phyloP scores from a whole-genome alignment of 2,113 vertebrate genomes.

The Pelecanus crispus region DNA sequence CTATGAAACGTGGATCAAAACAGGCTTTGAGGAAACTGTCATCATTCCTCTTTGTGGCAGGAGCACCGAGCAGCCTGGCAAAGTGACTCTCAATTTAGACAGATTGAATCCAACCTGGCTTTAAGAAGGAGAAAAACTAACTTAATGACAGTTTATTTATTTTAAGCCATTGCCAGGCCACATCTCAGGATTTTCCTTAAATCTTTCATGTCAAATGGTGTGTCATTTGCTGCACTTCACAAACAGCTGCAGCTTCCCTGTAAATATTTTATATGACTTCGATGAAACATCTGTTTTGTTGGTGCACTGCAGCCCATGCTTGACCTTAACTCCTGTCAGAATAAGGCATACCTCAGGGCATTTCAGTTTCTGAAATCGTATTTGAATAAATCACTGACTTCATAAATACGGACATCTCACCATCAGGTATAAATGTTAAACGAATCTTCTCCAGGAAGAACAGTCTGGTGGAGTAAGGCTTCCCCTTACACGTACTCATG shows the following conservation, averaged over 20 bases:
- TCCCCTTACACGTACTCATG: not conserved
- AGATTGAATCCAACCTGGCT: not conserved
- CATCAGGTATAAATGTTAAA: not conserved
- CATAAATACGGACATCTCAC: not conserved
- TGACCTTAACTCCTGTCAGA: slow-evolving; percentile 7
- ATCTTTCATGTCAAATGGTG: not conserved
- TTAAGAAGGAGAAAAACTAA: not conserved
- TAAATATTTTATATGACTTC: slow-evolving; percentile 29
- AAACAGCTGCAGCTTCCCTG: slow-evolving; percentile 14
- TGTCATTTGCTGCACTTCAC: not conserved
- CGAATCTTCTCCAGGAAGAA: not conserved
- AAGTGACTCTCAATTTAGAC: not conserved
- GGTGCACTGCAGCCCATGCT: not conserved
- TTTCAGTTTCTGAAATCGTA: not conserved
- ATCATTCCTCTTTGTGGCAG: not conserved
- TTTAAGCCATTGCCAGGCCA: not conserved
- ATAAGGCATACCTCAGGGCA: not conserved
- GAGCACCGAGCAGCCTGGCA: not conserved
- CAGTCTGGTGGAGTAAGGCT: not conserved
- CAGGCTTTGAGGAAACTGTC: not conserved
- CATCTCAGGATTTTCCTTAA: not conserved
- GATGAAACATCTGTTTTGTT: slow-evolving; percentile 27
- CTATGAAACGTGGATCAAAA: not conserved
- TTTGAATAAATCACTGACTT: not conserved
- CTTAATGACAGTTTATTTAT: not conserved